Evolutionary conservation across 1,140 invertebrate species (phyloP).

Genomic region (Scaptomyza montana): DNA sequence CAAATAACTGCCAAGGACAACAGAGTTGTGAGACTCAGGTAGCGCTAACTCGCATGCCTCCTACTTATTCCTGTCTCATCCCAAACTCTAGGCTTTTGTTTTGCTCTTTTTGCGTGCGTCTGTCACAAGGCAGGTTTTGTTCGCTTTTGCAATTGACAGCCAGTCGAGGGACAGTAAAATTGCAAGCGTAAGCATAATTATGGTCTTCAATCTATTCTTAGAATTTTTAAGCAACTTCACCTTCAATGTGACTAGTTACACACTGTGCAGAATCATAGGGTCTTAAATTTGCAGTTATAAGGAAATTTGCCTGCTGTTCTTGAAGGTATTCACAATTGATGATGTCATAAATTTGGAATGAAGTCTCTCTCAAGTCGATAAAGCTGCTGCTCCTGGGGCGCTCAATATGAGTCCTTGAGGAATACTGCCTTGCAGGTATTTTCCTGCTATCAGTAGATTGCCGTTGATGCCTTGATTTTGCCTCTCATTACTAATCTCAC

Average conservation of each 20-base stretch:
- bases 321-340: slow-evolving; percentile 47
- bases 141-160: slow-evolving; percentile 36
- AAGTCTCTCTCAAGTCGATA: slow-evolving; percentile 52
- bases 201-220: slow-evolving; percentile 70
- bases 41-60: slow-evolving; percentile 15
- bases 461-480: neutral
- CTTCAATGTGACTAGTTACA: neutral
- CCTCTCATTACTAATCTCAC: neutral
- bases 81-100: slow-evolving; percentile 25
- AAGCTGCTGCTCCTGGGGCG: slow-evolving; percentile 52
- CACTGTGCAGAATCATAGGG: slow-evolving; percentile 17
- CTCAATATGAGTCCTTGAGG: slow-evolving; percentile 15
- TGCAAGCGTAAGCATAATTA: slow-evolving; percentile 76
- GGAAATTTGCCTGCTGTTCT: slow-evolving; percentile 54
- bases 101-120: slow-evolving; percentile 56
- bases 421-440: neutral
- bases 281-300: slow-evolving; percentile 30
- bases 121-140: slow-evolving; percentile 57
- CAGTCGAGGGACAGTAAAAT: slow-evolving; percentile 14
- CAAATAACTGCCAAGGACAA: slow-evolving; percentile 44
- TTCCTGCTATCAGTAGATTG: neutral
- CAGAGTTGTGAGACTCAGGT: slow-evolving; percentile 52
- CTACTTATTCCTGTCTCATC: slow-evolving; percentile 41
- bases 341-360: slow-evolving; percentile 63
- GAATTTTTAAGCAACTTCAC: slow-evolving; percentile 45